Evolutionary conservation across 2,113 vertebrate species (phyloP), one percentile per base, ranked within the genome.

Genomic region (Thalassoma bifasciatum): DNA sequence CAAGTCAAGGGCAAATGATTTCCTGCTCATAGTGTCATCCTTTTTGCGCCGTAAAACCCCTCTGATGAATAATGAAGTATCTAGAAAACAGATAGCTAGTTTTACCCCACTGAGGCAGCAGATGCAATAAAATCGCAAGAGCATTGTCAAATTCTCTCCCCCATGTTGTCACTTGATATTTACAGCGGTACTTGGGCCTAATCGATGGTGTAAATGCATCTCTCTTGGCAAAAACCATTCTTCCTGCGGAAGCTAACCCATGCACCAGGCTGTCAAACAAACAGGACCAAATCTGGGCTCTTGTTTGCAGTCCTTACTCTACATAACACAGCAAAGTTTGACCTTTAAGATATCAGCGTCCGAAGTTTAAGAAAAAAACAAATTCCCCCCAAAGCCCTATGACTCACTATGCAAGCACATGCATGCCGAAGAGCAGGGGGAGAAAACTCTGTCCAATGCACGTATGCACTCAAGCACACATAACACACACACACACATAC

Each of bases 291-390:
- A 59, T 75, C 59, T 77, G 22, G 68, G 30, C 40, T 72, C 21
- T 2, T 84, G 79, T 88, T 77, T 59, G 68, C 38, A 49, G 19
- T 83, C 70, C 63, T 88, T 72, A 81, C 76, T 87, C 52, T 77
- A 75, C 75, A 72, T 90, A 83, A 81, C 65, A 77, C 74, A 19
- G 47, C 75, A 58, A 64, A 75, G 67, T 74, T 63, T 92, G 91
- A 92, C 91, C 92, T 92, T 93, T 92, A 83, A 81, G 60, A 83
- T 88, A 79, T 80, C 84, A 72, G 78, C 1, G 58, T 76, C 66
- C 40, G 58, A 30, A 30, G 30, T 30, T 30, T 3, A 30, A 30
- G 6, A 30, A 30, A 30, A 30, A 30, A 30, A 30, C 3, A 30
- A 30, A 66, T 69, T 70, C 50, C 69, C 79, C 65, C 36, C 37